phyloP scores from a whole-genome alignment of 2,113 vertebrate genomes.

The Hippocampus guttulatus region DNA sequence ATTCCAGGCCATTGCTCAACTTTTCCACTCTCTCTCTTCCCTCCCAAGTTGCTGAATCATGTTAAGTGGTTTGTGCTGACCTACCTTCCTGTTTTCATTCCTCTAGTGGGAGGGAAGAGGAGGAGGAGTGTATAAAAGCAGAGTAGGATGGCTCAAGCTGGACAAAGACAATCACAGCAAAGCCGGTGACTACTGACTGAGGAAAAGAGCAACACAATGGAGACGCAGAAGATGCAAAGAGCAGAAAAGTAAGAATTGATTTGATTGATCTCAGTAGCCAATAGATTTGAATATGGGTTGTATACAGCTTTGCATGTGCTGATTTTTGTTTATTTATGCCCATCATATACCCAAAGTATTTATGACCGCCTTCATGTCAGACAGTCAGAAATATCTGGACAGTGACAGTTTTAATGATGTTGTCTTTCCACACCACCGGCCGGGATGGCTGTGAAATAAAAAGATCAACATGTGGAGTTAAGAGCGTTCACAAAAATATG shows the following conservation, averaged over 20 bases:
- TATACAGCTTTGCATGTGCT: not conserved
- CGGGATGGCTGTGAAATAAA: too few species aligned
- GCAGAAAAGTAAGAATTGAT: not conserved
- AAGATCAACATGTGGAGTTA: too few species aligned
- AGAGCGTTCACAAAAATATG: too few species aligned
- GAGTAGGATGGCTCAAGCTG: not conserved
- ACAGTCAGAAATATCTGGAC: too few species aligned
- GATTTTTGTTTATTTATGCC: not conserved
- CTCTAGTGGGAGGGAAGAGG: not conserved
- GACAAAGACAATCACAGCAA: not conserved
- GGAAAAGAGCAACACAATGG: not conserved
- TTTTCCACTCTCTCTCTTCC: conserved; percentile 11
- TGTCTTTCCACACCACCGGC: too few species aligned
- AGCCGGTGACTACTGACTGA: not conserved
- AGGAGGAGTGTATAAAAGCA: not conserved
- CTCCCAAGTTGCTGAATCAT: not conserved
- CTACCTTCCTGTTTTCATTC: conserved; percentile 3
- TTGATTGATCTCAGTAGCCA: not conserved
- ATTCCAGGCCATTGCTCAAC: conserved; percentile 18
- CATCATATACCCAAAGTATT: not conserved
- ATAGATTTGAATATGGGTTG: too few species aligned
- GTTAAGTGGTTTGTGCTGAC: not conserved
- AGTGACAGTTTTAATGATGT: too few species aligned
- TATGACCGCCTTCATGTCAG: too few species aligned
- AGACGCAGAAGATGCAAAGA: not conserved